These are phyloP conservation scores for Bimastos eiseni DNA, from an alignment of 2,888 invertebrate genomes.

Conservation along the genomic window DNA sequence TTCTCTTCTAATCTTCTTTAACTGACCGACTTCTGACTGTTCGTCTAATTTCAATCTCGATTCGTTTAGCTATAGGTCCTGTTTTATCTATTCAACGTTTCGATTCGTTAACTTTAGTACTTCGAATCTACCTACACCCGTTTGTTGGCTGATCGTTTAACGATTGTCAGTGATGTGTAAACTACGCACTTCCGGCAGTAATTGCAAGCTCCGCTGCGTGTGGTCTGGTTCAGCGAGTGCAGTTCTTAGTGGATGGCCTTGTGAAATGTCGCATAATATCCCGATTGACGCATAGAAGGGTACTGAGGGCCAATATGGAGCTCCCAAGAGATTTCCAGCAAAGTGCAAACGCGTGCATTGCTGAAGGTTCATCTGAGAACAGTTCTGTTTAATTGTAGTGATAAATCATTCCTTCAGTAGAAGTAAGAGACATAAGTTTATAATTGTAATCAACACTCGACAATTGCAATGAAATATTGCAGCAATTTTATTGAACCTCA, in stretches of 20 bases:
- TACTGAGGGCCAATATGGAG: neutral
- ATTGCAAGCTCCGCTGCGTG: neutral
- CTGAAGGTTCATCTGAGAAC: neutral
- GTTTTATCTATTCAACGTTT: neutral
- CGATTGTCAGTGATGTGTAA: no score
- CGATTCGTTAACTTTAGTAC: neutral
- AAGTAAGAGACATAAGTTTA: neutral
- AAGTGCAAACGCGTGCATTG: neutral
- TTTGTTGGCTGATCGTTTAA: no score
- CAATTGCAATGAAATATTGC: neutral
- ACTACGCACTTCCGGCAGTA: neutral
- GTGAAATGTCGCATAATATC: neutral
- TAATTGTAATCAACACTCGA: neutral
- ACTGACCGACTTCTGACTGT: neutral
- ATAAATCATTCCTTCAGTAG: neutral
- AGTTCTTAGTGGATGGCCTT: neutral
- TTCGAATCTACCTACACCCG: no score
- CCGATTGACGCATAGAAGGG: neutral
- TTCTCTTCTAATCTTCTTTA: neutral
- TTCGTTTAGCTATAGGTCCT: neutral
- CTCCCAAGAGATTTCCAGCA: conserved; percentile 1
- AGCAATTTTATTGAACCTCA: neutral
- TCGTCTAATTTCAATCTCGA: neutral
- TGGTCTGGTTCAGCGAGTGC: neutral
- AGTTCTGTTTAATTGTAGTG: no score